Base-by-base conservation (phyloP, 2,113 vertebrate species). In the Pandion haliaetus region DNA sequence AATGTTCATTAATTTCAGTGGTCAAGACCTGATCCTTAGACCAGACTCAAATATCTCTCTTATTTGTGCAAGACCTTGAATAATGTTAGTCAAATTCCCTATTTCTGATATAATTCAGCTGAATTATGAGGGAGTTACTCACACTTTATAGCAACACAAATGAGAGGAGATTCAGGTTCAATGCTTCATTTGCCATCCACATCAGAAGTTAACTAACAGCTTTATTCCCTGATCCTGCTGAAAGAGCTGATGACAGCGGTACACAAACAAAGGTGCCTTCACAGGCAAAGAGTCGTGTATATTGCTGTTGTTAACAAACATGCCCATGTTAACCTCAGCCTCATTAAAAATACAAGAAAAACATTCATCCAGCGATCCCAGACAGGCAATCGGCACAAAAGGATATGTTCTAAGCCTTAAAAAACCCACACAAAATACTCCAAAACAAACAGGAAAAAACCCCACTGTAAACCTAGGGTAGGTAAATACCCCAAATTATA, bases 271-370 rank as follows among this genome's bases (percentile, higher is more conserved):
- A 96, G 85, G 34, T 9, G n/a, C 88, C 76, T 95, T 95, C 82
- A 95, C 74, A 47, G 4, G 50, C 72, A 36, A 79, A 79, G 72
- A 78, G 59, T 54, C 84, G 86, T 82, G 44, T 61, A 57, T 62
- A 70, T 59, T 84, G 65, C 42, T 74, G 49, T 61, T 90, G 76
- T 86, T 95, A 91, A 95, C 88, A 95, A 94, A 93, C 80, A 95
- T 63, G 50, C 50, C 74, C 82, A 86, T 90, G 71, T 92, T 90
- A 92, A 92, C 67, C 88, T 94, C 88, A 90, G 67, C 54, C 82
- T 91, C 82, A 74, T 96, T 90, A 83, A 90, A 96, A 92, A 96
- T 88, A 97, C 93, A 97, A 88, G 88, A 86, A 84, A 94, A 96
- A 92, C 90, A 93, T 93, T 96, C 85, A 93, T 92, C 45, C 59